Evolutionary conservation across 2,113 vertebrate genomes (phyloP).

Genomic region (Pelmatolapia mariae): DNA sequence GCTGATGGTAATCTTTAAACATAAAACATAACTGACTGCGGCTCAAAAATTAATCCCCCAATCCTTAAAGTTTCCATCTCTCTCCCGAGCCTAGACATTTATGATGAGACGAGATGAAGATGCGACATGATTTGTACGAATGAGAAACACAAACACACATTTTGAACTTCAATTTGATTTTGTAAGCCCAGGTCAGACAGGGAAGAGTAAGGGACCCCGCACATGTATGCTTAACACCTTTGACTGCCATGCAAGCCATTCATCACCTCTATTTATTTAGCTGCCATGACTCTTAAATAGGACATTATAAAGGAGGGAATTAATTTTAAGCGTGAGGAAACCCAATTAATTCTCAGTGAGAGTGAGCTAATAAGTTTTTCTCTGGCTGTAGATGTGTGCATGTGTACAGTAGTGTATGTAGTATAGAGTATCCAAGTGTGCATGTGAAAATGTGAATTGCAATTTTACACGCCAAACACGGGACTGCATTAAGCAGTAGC

Average conservation of each 20-base stretch:
- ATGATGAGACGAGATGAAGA: background rate
- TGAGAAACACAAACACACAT: background rate
- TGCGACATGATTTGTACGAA: background rate
- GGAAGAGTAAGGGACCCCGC: background rate
- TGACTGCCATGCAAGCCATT: constrained; percentile 19
- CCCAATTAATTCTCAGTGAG: constrained; percentile 69
- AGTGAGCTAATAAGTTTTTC: constrained; percentile 64
- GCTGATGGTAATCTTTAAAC: background rate
- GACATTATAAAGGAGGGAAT: constrained; percentile 62
- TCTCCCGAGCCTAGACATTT: background rate
- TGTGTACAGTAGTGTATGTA: background rate
- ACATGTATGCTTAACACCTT: background rate
- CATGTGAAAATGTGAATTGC: background rate
- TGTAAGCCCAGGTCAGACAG: background rate
- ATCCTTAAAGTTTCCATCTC: background rate
- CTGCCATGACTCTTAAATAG: constrained; percentile 35
- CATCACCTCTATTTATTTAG: constrained; percentile 59
- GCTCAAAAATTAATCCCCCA: background rate
- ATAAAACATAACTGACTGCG: background rate
- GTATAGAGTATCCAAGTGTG: background rate
- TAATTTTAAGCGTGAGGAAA: constrained; percentile 69
- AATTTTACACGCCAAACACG: background rate
- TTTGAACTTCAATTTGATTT: background rate
- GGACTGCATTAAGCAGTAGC: background rate
- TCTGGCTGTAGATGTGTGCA: background rate